Evolutionary conservation across 2,888 invertebrate species (phyloP), one percentile per base, ranked within the genome.

Genomic region (Rutpela maculata): DNA sequence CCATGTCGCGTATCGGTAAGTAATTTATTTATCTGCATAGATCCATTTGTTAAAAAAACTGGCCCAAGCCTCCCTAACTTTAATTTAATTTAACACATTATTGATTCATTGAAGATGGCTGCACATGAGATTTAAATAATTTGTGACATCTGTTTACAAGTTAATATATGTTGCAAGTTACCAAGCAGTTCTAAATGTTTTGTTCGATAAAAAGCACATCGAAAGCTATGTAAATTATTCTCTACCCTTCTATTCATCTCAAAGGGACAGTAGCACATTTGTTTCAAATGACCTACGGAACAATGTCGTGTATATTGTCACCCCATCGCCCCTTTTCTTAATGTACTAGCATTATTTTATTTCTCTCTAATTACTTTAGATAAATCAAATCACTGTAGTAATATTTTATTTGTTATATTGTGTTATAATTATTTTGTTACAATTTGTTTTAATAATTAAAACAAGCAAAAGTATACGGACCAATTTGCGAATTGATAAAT

Each of bases 131-230:
- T 84, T 82, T 81, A 79, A 82, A 85, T 85, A 84, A 85, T 84
- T 85, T 82, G 78, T 82, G 85, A 87, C 87, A 87, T 87, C 87
- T 87, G 87, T 87, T 87, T 86, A 87, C 87, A 87, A 86, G 86
- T 86, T 86, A 86, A 86, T 87, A 85, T 85, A 85, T 84, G 85
- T 85, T 80, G 79, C 78, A 79, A 78, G 75, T 72, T 80, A 78
- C 69, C 70, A 77, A 75, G 74, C 72, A 79, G 76, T 75, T 72
- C 69, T 55, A 69, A 78, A 75, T 75, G 80, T 80, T 80, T 80
- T 79, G 78, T 76, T 78, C 69, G 79, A 50, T 80, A 77, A 86
- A 86, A 86, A 84, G 86, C 86, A 82, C 84, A 86, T 81, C 86
- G 83, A 86, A 86, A 84, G 80, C 82, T 83, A 86, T 86, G 85